Base-by-base conservation (phyloP, 2,113 vertebrate species). In the Petrocephalus microphthalmus region DNA sequence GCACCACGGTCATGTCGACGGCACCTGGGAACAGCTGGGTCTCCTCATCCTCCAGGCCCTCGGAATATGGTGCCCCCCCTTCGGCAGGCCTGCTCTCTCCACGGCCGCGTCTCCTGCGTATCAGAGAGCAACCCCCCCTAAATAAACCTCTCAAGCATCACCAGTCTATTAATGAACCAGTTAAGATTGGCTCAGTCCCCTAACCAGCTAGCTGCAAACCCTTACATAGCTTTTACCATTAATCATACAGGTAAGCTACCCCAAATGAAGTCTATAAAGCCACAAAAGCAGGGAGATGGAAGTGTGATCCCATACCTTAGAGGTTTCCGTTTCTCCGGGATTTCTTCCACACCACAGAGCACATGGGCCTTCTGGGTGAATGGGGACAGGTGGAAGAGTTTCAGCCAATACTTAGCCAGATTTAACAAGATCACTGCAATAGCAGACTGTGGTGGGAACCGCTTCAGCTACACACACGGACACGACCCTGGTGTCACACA, bases 11-110 rank as follows among this genome's bases (percentile, higher is more conserved):
- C 37, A 47, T 45, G 42, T 25, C 88, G 88, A 45, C 15, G 54
- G 33, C 89, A 98, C 98, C 97, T 94, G 97, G 97, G 92, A 97
- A 99, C 67, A 94, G 42, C 5, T 95, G 81, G 20, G 81, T 96
- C 90, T 94, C 95, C 37, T 53, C 90, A 7, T 94, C 94, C 67
- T 91, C 93, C 29, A 93, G 91, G 45, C 93, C 17, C 45, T 87
- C 37, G 2, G 74, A 84, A 84, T 15, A 45, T 6, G 29, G 42
- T n/a, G 11, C 89, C 22, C 47, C 67, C 0, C 15, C 52, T 0
- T 22, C 6, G 90, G 87, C 45, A 1, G 42, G 74, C 45, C 83
- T 54, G 89, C 0, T 20, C 3, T 67, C 82, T 92, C 91, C 85
- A 78, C 91, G 88, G 10, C 91, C 87, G 3, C 52, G 88, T 19